phyloP scores from a whole-genome alignment of 2,888 invertebrate genomes.

The Drosophila rellima region DNA sequence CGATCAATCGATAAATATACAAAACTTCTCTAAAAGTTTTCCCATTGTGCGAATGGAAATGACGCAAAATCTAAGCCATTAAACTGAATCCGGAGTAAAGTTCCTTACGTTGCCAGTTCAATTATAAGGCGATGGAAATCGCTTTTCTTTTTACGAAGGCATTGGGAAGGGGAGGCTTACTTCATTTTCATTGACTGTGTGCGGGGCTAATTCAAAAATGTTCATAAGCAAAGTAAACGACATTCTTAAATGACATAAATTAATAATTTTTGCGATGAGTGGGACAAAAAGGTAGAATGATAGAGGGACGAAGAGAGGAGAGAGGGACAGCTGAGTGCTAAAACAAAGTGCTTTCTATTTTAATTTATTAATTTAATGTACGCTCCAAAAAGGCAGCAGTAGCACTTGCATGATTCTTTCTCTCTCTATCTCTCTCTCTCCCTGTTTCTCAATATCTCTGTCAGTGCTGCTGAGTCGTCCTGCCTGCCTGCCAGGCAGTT shows the following conservation, averaged over 20 bases:
- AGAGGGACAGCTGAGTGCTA: conserved; percentile 49
- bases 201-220: conserved; percentile 71
- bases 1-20: conserved; percentile 12
- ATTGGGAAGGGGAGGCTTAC: not conserved
- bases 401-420: not conserved
- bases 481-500: conserved; percentile 49
- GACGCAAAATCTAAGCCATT: conserved; percentile 38
- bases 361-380: conserved; percentile 82
- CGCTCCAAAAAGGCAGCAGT: conserved; percentile 37
- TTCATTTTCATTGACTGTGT: conserved; percentile 41
- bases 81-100: conserved; percentile 39
- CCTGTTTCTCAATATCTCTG: not conserved
- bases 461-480: not conserved
- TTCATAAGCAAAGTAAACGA: conserved; percentile 66
- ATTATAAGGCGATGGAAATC: conserved; percentile 50
- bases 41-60: conserved; percentile 48
- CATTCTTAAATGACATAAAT: conserved; percentile 75
- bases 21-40: conserved; percentile 22
- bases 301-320: not conserved
- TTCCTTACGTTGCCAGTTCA: conserved; percentile 35
- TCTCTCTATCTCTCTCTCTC: not conserved
- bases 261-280: conserved; percentile 63
- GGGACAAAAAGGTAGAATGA: conserved; percentile 8
- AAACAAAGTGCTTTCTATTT: conserved; percentile 81
- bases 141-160: conserved; percentile 39